A percentile compares a stretch with the other conserved stretches of the same genome.
Conservation (phyloP, 2,113 vertebrate species). For the Pavo muticus region DNA sequence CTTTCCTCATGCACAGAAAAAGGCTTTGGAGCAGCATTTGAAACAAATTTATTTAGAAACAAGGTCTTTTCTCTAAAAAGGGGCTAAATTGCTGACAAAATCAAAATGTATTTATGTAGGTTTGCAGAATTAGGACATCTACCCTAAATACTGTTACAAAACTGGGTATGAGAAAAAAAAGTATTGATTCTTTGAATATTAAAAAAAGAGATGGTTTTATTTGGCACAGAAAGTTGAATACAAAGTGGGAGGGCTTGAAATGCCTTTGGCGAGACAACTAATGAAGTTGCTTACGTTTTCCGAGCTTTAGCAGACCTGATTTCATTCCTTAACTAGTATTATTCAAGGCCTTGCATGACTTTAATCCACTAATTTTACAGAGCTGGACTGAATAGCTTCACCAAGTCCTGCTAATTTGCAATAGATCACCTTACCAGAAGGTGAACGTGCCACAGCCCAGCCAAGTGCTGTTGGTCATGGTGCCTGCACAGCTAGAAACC, state of each 20-base stretch:
- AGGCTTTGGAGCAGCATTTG: not conserved
- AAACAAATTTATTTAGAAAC: not conserved
- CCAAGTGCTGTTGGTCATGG: not conserved
- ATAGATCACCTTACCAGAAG: not conserved
- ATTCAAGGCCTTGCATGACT: not conserved
- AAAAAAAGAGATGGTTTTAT: not conserved
- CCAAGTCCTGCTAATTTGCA: not conserved
- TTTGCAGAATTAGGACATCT: not conserved
- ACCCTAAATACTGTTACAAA: not conserved
- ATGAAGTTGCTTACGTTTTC: rapidly evolving
- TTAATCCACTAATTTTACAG: not conserved
- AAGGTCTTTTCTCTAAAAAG: not conserved
- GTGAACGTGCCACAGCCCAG: not conserved
- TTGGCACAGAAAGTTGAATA: not conserved
- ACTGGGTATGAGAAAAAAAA: not conserved
- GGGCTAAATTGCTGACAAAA: not conserved
- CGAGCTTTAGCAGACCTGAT: not conserved
- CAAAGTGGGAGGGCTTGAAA: not conserved
- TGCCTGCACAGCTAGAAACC: not conserved
- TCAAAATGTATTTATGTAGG: not conserved
- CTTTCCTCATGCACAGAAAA: not conserved
- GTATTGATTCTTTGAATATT: not conserved
- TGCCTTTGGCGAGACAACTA: not conserved
- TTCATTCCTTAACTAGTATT: not conserved
- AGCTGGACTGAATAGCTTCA: not conserved